Conservation (phyloP, 2,888 invertebrate genomes). For the Patella caerulea region DNA sequence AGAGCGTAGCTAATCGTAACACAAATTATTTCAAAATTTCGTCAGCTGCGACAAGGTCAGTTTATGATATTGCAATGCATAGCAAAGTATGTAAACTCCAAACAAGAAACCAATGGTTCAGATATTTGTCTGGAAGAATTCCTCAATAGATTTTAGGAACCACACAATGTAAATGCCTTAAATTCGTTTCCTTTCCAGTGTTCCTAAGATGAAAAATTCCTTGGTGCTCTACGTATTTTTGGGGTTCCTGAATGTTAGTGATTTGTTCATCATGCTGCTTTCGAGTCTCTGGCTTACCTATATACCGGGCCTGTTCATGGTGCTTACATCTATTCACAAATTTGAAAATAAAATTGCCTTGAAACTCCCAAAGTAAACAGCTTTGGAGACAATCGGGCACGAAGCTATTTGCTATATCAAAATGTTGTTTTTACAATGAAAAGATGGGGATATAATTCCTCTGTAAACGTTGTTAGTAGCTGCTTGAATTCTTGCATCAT, state of each 20-base stretch:
- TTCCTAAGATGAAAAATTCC: neutral
- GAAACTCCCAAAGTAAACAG: conserved; percentile 1
- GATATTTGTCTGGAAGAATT: conserved; percentile 4
- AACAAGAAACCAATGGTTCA: neutral
- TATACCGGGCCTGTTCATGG: neutral
- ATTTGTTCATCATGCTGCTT: neutral
- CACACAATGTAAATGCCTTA: neutral
- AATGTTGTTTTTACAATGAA: neutral
- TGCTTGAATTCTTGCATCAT: no score
- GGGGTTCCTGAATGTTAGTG: neutral
- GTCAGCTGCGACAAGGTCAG: neutral
- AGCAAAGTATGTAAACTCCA: neutral
- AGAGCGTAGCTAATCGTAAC: neutral
- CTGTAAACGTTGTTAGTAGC: neutral
- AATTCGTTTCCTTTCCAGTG: neutral
- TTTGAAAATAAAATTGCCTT: neutral
- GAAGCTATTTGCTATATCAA: neutral
- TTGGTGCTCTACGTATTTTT: neutral
- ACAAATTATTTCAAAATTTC: neutral
- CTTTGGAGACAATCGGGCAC: neutral
- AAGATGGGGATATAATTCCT: neutral
- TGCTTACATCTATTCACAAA: neutral
- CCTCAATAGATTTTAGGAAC: neutral
- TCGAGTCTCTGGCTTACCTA: neutral
- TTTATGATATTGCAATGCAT: neutral